Percentiles rank a stretch among this genome's conserved stretches.
phyloP scores from a whole-genome alignment of 1,140 invertebrate genomes.

The Littorina saxatilis region DNA sequence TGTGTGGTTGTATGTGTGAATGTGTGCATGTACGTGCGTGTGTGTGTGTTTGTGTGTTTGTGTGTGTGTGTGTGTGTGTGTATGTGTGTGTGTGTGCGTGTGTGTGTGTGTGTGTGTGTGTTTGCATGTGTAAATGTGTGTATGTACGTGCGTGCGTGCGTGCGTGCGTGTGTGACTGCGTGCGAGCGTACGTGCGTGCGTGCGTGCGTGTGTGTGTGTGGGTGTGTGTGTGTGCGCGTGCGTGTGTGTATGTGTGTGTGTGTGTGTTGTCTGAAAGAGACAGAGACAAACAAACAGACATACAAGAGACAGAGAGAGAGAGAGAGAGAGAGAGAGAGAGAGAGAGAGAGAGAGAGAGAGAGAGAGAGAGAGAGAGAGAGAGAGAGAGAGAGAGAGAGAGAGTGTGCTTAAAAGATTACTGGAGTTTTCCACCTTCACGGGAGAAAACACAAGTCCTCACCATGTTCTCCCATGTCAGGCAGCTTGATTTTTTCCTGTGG shows the following conservation, averaged over 20 bases:
- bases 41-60: neutral
- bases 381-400: neutral
- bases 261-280: neutral
- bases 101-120: neutral
- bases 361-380: neutral
- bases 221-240: neutral
- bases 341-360: neutral
- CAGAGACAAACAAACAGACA: neutral
- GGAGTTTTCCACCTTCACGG: too few relatives aligned
- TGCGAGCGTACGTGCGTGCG: neutral
- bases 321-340: neutral
- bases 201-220: neutral
- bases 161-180: neutral
- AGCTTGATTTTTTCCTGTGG: neutral
- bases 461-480: too few relatives aligned
- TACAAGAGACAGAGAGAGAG: neutral
- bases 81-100: conserved; percentile 5
- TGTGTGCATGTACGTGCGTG: neutral
- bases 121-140: neutral
- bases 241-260: neutral
- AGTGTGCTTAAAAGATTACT: too few relatives aligned
- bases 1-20: neutral
- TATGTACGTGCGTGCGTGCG: neutral
- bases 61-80: neutral
- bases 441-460: too few relatives aligned